phyloP scores from a whole-genome alignment of 1,140 invertebrate species.

The Leptinotarsa texana region DNA sequence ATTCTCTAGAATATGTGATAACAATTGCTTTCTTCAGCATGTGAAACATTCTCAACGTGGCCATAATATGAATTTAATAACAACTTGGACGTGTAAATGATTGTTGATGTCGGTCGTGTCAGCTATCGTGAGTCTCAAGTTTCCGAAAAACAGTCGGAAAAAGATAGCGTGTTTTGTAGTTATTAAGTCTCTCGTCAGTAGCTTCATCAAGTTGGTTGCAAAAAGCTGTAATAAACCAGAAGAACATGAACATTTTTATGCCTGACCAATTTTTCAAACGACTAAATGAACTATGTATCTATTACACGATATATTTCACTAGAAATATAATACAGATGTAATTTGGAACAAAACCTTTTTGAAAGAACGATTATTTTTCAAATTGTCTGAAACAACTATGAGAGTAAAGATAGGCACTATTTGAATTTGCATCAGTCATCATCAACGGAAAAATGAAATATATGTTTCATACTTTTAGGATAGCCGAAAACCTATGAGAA shows the following conservation, averaged over 20 bases:
- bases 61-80: slow-evolving; percentile 7
- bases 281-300: background rate
- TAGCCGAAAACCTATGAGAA: too few species aligned
- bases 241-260: background rate
- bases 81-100: background rate
- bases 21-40: background rate
- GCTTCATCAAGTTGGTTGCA: background rate
- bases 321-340: too few species aligned
- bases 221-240: background rate
- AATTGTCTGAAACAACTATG: too few species aligned
- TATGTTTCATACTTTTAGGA: too few species aligned
- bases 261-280: background rate
- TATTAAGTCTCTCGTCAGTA: background rate
- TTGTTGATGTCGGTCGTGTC: background rate
- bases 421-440: too few species aligned
- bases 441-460: too few species aligned
- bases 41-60: background rate
- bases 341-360: too few species aligned
- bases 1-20: background rate
- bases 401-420: too few species aligned
- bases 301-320: background rate
- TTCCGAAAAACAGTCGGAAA: background rate
- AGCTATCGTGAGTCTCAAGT: background rate
- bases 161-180: background rate
- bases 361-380: too few species aligned